phyloP scores from a whole-genome alignment of 2,113 vertebrate species.

The Datnioides undecimradiatus region DNA sequence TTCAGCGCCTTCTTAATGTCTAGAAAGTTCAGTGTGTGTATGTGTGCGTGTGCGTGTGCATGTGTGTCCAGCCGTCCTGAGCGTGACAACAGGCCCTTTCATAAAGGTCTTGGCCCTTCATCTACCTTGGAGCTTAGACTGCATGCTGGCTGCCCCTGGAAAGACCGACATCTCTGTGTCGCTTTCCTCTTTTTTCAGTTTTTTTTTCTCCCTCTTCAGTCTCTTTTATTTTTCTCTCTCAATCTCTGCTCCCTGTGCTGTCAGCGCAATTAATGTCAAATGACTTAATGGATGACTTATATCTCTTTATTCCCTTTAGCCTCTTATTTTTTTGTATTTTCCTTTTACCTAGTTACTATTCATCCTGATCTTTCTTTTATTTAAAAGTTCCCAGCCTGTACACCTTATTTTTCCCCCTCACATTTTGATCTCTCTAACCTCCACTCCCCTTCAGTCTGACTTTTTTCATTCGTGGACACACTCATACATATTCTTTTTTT shows the following conservation, averaged over 20 bases:
- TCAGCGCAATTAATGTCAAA: constrained; percentile 59
- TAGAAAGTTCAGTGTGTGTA: constrained; percentile 49
- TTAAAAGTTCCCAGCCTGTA: neutral
- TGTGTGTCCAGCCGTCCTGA: constrained; percentile 43
- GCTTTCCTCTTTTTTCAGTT: constrained; percentile 13
- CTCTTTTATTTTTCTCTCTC: constrained; percentile 13
- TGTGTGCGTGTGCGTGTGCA: constrained; percentile 37
- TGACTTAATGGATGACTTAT: constrained; percentile 30
- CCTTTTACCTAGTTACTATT: constrained; percentile 1
- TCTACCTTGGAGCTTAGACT: constrained; percentile 69
- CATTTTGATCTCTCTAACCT: constrained; percentile 33
- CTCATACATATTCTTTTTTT: constrained; percentile 44
- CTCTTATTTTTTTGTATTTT: constrained; percentile 10
- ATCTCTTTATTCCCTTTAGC: constrained; percentile 21
- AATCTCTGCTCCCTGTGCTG: constrained; percentile 43
- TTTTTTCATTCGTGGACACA: constrained; percentile 4
- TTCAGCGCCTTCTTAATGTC: constrained; percentile 62
- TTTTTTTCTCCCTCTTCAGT: neutral
- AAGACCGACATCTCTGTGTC: constrained; percentile 55
- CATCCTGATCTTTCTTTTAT: neutral
- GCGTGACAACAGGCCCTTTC: constrained; percentile 79
- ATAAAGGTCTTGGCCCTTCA: constrained; percentile 78
- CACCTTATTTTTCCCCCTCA: neutral
- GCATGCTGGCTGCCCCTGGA: constrained; percentile 60
- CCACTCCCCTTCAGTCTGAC: neutral